Evolutionary conservation across 2,797 vertebrate species (phyloP), one percentile per base, ranked within the genome.

Genomic region (Bovichtus variegatus): DNA sequence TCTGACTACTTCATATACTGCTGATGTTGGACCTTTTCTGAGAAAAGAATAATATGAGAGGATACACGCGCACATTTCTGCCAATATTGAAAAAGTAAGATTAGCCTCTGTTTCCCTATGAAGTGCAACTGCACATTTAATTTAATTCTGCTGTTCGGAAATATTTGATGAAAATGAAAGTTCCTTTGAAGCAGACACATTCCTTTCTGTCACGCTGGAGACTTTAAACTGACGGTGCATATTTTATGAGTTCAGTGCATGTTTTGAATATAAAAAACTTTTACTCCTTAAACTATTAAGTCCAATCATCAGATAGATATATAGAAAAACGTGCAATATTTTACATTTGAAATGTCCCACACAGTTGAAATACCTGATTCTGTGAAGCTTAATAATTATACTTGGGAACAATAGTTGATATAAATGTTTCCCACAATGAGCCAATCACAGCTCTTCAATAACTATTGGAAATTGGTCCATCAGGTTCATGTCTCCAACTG

Each of bases 171-270:
- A 63, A 77, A 66, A 59, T 50, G 50, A 71, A 51, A 55, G 47
- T 63, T 71, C 54, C 41, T 82, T 85, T 82, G 70, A 82, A 74
- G 80, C 53, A 60, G 69, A 53, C 65, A 46, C 27, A 29, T 75
- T 65, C 11, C 53, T 74, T 64, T 72, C 60, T 78, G 74, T 69
- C 34, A 51, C 7, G 0, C 43, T 10, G 1, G 50, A 55, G 47
- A 57, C 60, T 65, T 62, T 43, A 51, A 58, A 65, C 73, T 15
- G 50, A 58, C 5, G 4, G 49, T 40, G 51, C 51, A 72, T 71
- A 64, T 72, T 75, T 55, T 43, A 74, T 74, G 51, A 59, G 55
- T 51, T 63, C 50, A 27, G 60, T 31, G 41, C 51, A 46, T 66
- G 60, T 78, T 71, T 71, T 57, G 38, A 71, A 49, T 81, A 67